Percentiles rank a stretch among this genome's conserved stretches.
These are phyloP conservation scores for Reticulitermes lucifugus DNA, from an alignment of 2,888 invertebrate genomes.

Conservation along the genomic window DNA sequence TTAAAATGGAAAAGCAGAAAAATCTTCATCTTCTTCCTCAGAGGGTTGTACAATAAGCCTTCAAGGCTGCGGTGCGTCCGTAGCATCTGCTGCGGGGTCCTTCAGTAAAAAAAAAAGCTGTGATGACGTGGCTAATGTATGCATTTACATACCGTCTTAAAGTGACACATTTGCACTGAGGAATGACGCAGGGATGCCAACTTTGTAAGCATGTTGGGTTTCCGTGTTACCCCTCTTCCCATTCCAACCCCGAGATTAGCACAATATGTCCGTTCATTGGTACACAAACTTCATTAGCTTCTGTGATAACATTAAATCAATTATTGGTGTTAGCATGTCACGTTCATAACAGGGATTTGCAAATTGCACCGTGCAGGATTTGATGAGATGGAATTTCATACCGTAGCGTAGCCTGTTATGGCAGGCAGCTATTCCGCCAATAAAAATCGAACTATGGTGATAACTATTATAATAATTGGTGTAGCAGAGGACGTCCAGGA, in stretches of 20 bases:
- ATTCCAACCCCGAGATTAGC: slow-evolving; percentile 7
- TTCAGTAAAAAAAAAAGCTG: too few relatives aligned
- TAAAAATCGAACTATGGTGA: slow-evolving; percentile 4
- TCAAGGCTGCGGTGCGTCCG: too few relatives aligned
- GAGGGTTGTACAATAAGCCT: too few relatives aligned
- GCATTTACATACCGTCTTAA: too few relatives aligned
- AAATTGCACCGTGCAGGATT: slow-evolving; percentile 27
- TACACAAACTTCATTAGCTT: slow-evolving; percentile 37
- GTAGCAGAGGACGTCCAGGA: background rate
- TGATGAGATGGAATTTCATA: slow-evolving; percentile 38
- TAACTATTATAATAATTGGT: slow-evolving; percentile 28
- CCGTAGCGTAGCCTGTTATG: slow-evolving; percentile 8
- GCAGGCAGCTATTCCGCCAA: background rate
- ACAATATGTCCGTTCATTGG: slow-evolving; percentile 35
- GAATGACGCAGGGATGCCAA: background rate
- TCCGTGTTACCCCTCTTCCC: background rate
- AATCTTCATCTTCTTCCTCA: too few relatives aligned
- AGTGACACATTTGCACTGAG: too few relatives aligned
- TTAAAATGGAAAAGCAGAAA: too few relatives aligned
- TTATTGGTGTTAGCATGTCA: slow-evolving; percentile 42
- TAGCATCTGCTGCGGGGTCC: too few relatives aligned
- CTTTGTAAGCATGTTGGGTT: background rate
- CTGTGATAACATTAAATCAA: slow-evolving; percentile 43
- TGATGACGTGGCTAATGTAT: too few relatives aligned
- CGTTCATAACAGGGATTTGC: slow-evolving; percentile 30